phyloP scores from a whole-genome alignment of 2,113 vertebrate genomes.

The Dipodomys merriami region DNA sequence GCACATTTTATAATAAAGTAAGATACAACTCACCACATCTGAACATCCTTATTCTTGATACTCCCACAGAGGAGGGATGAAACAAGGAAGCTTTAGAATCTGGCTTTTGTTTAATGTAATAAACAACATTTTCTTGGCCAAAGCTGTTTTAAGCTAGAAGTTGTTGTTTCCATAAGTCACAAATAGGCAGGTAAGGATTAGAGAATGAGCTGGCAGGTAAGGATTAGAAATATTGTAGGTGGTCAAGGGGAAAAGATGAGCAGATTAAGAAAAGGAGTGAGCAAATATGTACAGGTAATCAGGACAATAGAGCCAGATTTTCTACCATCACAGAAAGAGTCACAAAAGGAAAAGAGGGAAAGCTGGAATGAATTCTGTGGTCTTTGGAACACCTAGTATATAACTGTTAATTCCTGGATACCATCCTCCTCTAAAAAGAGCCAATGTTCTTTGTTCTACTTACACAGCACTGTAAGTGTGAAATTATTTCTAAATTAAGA shows the following conservation, averaged over 20 bases:
- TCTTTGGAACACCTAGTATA: neutral
- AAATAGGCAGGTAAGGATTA: neutral
- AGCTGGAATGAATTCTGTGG: neutral
- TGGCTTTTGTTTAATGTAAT: neutral
- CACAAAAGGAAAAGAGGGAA: neutral
- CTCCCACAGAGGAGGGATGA: neutral
- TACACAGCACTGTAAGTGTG: neutral
- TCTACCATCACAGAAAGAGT: neutral
- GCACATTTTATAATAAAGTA: too few species aligned
- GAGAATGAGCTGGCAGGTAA: neutral
- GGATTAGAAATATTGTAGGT: neutral
- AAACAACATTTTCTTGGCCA: neutral
- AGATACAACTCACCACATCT: neutral
- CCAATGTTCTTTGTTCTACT: neutral
- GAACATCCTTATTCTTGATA: neutral
- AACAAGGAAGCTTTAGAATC: neutral
- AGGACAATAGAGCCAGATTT: neutral
- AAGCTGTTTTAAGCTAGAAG: neutral
- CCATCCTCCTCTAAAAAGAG: constrained; percentile 8
- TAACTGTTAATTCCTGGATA: constrained; percentile 25
- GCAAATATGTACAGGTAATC: neutral
- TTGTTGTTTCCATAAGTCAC: neutral
- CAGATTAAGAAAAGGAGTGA: neutral
- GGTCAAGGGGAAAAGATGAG: neutral
- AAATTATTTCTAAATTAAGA: constrained; percentile 32